These are phyloP conservation scores for Ophion slaviceki DNA, from an alignment of 2,888 invertebrate species.

Conservation along the genomic window DNA sequence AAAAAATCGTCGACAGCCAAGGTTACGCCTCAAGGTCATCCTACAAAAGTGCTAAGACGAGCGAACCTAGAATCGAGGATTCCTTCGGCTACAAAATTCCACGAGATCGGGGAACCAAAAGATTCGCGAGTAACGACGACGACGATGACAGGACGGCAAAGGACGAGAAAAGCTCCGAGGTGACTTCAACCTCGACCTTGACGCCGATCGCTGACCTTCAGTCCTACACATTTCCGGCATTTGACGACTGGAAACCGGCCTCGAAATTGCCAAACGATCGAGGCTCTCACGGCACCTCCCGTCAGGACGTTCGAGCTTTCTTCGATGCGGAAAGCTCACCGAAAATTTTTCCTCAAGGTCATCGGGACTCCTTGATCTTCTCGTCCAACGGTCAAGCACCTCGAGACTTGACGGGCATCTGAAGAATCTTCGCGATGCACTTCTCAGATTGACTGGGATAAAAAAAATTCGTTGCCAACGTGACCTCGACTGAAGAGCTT, in stretches of 20 bases:
- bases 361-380: constrained; percentile 33
- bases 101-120: constrained; percentile 62
- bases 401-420: constrained; percentile 63
- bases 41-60: constrained; percentile 30
- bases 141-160: constrained; percentile 40
- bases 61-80: constrained; percentile 58
- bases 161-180: constrained; percentile 13
- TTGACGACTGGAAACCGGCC: constrained; percentile 67
- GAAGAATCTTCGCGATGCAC: neutral
- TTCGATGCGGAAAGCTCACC: constrained; percentile 4
- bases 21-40: constrained; percentile 61
- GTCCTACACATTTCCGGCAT: constrained; percentile 66
- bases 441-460: neutral
- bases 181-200: neutral
- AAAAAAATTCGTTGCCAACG: neutral
- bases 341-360: constrained; percentile 19
- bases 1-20: constrained; percentile 64
- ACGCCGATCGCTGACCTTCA: constrained; percentile 64
- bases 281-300: constrained; percentile 40
- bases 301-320: constrained; percentile 20
- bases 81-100: constrained; percentile 71
- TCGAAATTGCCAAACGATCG: constrained; percentile 64
- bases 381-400: constrained; percentile 33
- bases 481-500: neutral
- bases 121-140: constrained; percentile 49